Evolutionary conservation across 2,888 invertebrate species (phyloP), one percentile per base, ranked within the genome.

Genomic region (Drymonia ruficornis): DNA sequence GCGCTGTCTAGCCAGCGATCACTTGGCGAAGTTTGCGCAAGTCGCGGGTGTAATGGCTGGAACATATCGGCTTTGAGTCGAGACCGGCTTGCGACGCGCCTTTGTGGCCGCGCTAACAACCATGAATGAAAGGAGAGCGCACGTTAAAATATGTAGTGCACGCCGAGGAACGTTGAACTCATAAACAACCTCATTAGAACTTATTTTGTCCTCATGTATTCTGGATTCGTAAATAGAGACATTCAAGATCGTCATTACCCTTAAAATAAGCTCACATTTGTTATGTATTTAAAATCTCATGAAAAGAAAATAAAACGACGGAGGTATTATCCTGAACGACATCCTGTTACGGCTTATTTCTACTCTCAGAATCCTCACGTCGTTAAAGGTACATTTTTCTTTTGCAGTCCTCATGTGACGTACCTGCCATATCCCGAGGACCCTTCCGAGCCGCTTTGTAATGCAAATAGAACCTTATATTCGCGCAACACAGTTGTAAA

Each of bases 311-410:
- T 84, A 86, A 88, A 89, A 81, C 81, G 83, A 83, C 86, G 80
- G 82, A 82, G 86, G 84, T 80, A 90, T 90, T 88, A 91, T 89
- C 86, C 86, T 89, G 86, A 91, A 91, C 83, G 91, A 90, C 89
- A 88, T 90, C 90, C 89, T 87, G 90, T 90, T 89, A 89, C 86
- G 86, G 91, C 90, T 92, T 91, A 91, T 91, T 91, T 88, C 89
- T 87, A 81, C 86, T 89, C 78, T 76, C 81, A 86, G 86, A 87
- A 89, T 89, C 85, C 85, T 90, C 83, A 86, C 87, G 84, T 87
- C 89, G 91, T 91, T 90, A 90, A 90, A 91, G 86, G 91, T 89
- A 91, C 91, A 92, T 92, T 92, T 92, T 92, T 92, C 92, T 92
- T 91, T 91, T 78, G 83, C 87, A 89, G 89, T 87, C 87, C 89